Evolutionary conservation across 2,888 invertebrate genomes (phyloP), one percentile per base, ranked within the genome.

Genomic region (Ophion ventricosus): DNA sequence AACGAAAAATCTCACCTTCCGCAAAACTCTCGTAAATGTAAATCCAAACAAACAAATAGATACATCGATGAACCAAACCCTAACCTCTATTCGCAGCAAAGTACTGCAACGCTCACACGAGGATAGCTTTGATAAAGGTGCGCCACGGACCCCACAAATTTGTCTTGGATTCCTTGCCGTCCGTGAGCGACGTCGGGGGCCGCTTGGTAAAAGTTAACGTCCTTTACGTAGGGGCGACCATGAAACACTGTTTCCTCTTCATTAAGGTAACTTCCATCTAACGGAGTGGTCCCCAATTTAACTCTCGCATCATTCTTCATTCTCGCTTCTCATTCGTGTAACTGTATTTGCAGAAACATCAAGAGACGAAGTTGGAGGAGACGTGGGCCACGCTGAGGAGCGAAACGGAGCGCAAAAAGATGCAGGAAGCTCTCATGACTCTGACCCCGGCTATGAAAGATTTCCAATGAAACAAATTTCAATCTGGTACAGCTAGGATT

Each of bases 181-280:
- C 96, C 87, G 94, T 97, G 73, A 96, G 95, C n/a, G 94, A 95
- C 89, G 94, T 97, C 61, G 96, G 95, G 11, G 95, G 95, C 35
- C 94, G 95, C 85, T 93, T 94, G 72, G 96, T 96, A 0, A 94
- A 93, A 75, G 92, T 97, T 29, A 95, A 94, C 73, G 96, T 96
- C 23, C 92, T 97, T 4, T 97, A 97, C 92, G 94, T 95, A 1
- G 97, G 97, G 26, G 97, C 97, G 2, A 97, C 97, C 20, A 94
- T 97, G 75, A 96, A 96, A 92, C 96, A 97, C 86, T 97, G 97
- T 93, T 97, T 96, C 90, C 95, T 95, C 87, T 97, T 96, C 90
- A 95, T 97, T 25, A 91, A 92, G 90, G 94, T 94, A 49, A 49
- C 49, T 49, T 4, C 17, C 17, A 2, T 0, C 49, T 11, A 49